phyloP scores from a whole-genome alignment of 1,140 invertebrate species.

The Microvelia longipes region DNA sequence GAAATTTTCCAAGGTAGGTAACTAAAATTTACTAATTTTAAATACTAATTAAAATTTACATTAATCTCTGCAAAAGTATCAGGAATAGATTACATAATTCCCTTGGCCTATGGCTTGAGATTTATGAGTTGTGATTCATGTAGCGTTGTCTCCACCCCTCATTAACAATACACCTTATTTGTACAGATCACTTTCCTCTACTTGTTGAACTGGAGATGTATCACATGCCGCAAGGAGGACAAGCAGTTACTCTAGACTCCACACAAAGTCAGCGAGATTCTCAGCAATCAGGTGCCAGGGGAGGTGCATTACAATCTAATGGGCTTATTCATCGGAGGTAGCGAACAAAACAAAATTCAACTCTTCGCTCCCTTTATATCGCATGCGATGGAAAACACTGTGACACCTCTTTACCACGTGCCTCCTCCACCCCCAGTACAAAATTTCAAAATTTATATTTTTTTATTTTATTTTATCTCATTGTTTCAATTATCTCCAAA shows the following conservation, averaged over 20 bases:
- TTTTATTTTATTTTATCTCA: not conserved
- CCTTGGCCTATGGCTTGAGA: no score
- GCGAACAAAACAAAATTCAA: no score
- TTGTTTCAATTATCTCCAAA: not conserved
- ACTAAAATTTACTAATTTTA: no score
- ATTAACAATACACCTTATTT: no score
- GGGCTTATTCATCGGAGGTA: slow-evolving; percentile 33
- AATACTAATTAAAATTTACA: no score
- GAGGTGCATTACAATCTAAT: slow-evolving; percentile 23
- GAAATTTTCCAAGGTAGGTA: no score
- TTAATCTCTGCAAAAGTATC: no score
- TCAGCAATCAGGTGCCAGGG: not conserved
- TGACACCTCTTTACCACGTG: not conserved
- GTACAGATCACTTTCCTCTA: slow-evolving; percentile 84
- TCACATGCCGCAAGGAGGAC: slow-evolving; percentile 32
- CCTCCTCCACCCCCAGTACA: not conserved
- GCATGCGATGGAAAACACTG: not conserved
- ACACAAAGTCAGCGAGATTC: not conserved
- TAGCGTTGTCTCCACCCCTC: no score
- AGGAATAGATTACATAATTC: no score
- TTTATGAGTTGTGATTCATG: no score
- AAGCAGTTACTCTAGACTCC: slow-evolving; percentile 3
- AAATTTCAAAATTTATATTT: not conserved
- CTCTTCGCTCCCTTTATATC: no score
- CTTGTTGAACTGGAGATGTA: slow-evolving; percentile 85